Conservation (phyloP, 1,140 invertebrate species). For the Rhagoletis pomonella region DNA sequence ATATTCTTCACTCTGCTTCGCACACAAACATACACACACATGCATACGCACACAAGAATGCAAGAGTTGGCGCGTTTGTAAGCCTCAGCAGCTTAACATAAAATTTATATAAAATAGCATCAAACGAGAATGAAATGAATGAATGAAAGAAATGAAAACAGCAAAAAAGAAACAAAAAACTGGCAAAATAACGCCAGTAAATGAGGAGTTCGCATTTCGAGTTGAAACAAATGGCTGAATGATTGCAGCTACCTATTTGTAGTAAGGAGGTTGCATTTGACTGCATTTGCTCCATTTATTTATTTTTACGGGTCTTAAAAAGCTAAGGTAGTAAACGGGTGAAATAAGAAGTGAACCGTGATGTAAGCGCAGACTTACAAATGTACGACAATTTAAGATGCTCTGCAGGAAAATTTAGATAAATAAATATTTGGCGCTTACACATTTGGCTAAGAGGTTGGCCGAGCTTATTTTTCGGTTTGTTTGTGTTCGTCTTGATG, state of each 20-base stretch:
- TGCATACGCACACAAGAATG: background rate
- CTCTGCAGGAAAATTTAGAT: background rate
- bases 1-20: conserved; percentile 10
- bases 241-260: conserved; percentile 40
- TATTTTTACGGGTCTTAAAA: conserved; percentile 38
- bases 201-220: conserved; percentile 42
- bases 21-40: background rate
- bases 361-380: background rate
- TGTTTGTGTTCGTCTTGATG: no score
- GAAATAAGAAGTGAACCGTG: conserved; percentile 17
- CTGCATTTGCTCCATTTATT: conserved; percentile 49
- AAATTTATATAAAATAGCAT: conserved; percentile 52
- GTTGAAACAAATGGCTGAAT: conserved; percentile 49
- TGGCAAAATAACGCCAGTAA: background rate
- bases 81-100: conserved; percentile 42
- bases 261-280: conserved; percentile 40
- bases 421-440: no score
- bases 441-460: no score
- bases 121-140: conserved; percentile 20
- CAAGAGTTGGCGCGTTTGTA: background rate
- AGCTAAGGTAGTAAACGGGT: background rate
- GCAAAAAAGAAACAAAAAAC: conserved; percentile 28
- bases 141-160: background rate
- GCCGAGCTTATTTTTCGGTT: no score
- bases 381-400: background rate